These are phyloP conservation scores for Ascaphus truei DNA, from an alignment of 2,113 vertebrate genomes.

Conservation along the genomic window DNA sequence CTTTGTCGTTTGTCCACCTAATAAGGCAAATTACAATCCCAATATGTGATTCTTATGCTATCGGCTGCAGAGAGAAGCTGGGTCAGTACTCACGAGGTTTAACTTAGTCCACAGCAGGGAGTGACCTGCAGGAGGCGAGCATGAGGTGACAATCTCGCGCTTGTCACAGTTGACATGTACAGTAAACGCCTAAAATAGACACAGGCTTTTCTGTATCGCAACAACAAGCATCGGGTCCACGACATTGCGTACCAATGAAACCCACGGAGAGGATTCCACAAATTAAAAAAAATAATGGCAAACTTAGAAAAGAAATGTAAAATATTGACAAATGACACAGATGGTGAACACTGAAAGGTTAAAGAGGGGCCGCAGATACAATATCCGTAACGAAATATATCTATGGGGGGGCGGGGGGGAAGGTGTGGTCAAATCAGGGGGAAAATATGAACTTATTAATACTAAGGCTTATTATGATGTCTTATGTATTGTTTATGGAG, in stretches of 20 bases:
- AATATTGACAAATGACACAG: no score
- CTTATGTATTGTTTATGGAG: no score
- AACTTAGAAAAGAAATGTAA: constrained; percentile 42
- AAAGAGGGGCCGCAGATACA: no score
- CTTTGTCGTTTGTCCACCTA: not conserved
- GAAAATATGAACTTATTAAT: no score
- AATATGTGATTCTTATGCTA: constrained; percentile 74
- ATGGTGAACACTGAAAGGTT: no score
- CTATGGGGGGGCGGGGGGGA: no score
- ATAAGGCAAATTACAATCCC: constrained; percentile 58
- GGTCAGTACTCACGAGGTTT: constrained; percentile 97
- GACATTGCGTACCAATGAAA: constrained; percentile 79
- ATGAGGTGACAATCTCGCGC: constrained; percentile 97
- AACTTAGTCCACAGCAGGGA: constrained; percentile 99
- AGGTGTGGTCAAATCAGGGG: no score
- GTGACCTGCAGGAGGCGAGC: constrained; percentile 98
- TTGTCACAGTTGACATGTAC: constrained; percentile 98
- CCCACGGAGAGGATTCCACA: constrained; percentile 63
- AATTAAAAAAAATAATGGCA: constrained; percentile 44
- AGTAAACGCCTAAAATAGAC: constrained; percentile 99
- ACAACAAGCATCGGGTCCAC: constrained; percentile 94
- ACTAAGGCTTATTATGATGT: no score
- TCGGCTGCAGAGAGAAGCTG: constrained; percentile 80
- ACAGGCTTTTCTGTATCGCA: constrained; percentile 99
- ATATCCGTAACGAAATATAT: no score